Base-by-base conservation (phyloP, 2,888 invertebrate genomes). In the Antheraea assamensis region DNA sequence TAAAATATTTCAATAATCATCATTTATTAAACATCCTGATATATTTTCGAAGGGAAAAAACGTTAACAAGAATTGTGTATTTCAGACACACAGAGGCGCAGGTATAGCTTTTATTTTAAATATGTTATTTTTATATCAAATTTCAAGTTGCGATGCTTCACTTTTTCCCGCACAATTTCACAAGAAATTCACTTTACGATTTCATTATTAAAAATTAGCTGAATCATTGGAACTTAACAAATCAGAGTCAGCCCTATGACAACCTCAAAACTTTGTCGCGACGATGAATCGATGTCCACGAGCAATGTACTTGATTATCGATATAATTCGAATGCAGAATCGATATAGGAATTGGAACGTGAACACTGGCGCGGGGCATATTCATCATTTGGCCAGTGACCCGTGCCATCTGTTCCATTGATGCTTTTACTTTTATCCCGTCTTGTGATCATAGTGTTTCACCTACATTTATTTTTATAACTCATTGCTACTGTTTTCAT, bases 381-480 rank as follows among this genome's bases (percentile, higher is more conserved):
- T 83, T 82, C 81, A 85, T 82, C 81, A 82, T 80, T 80, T 86
- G 88, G 86, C 82, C 87, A 85, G 76, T 85, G 85, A 89, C 87
- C 89, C 76, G 77, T 79, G 78, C 80, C 87, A 88, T 88, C 84
- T 89, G 87, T 58, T 73, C 30, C 72, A 78, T 75, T 75, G 71
- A 73, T 73, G 75, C 76, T 77, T 72, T 78, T 77, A 73, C 75
- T 76, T 78, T 75, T 77, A 73, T 75, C 72, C 73, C 55, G 73
- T 72, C 64, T 52, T 72, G 42, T 75, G 27, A 73, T 49, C 31
- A n/a, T 74, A 35, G 15, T 55, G 35, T 52, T 70, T 70, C 58
- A 42, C 58, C 70, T 72, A 66, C 64, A 76, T 75, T 75, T 76
- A 71, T 77, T 77, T 77, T 76, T 76, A 71, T 75, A 70, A 58